Percentiles rank a stretch among this genome's conserved stretches.
Evolutionary conservation across 2,797 vertebrate species (phyloP).

Genomic region (Onychomys arenicola): DNA sequence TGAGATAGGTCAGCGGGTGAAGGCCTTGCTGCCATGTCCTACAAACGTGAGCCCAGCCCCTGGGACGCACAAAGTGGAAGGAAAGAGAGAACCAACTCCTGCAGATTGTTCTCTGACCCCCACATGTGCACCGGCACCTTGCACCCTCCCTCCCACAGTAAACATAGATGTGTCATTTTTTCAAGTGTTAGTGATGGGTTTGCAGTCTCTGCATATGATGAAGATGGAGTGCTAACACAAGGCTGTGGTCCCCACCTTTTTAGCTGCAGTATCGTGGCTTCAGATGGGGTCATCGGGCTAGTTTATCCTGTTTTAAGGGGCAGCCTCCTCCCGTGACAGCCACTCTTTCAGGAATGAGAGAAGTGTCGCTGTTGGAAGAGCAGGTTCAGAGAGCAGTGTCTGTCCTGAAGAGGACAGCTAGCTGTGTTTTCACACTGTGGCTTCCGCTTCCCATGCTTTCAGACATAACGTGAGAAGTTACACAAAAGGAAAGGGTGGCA

Average conservation of each 20-base stretch:
- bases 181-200: neutral
- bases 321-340: neutral
- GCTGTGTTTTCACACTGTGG: neutral
- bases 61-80: neutral
- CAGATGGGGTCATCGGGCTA: neutral
- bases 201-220: rapidly evolving
- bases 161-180: no score
- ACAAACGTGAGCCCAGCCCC: neutral
- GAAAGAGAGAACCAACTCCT: neutral
- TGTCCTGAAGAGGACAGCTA: neutral
- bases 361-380: neutral
- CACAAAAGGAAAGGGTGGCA: neutral
- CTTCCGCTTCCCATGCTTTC: neutral
- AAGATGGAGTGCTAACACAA: neutral
- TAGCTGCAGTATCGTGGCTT: neutral
- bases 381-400: neutral
- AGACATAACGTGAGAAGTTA: neutral
- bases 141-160: neutral
- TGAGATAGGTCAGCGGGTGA: neutral
- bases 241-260: neutral
- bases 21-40: neutral
- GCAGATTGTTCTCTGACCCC: neutral
- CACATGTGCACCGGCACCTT: no score
- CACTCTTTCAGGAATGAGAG: neutral
- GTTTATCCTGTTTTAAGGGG: neutral